Evolutionary conservation across 1,140 invertebrate species (phyloP), one percentile per base, ranked within the genome.

Genomic region (Littorina saxatilis): DNA sequence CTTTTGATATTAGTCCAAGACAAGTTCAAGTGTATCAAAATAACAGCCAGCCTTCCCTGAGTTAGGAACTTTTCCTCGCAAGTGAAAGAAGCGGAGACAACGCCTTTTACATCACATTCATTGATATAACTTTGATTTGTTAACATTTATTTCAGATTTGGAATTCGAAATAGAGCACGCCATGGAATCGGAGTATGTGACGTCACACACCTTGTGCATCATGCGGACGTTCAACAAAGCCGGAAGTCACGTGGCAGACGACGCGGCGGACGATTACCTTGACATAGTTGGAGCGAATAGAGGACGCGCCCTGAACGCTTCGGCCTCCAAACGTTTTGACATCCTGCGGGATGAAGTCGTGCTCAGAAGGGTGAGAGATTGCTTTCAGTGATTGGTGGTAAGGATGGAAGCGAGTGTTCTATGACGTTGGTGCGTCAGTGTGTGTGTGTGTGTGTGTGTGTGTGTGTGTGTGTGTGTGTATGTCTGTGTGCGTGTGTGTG

Each of bases 111-210:
- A n/a, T n/a, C n/a, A n/a, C n/a, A n/a, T n/a, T n/a, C n/a, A n/a
- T n/a, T n/a, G n/a, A n/a, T n/a, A n/a, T n/a, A n/a, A n/a, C n/a
- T n/a, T n/a, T n/a, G n/a, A n/a, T n/a, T n/a, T n/a, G n/a, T n/a
- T n/a, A n/a, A n/a, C n/a, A n/a, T n/a, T n/a, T n/a, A 13, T 37
- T 0, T 23, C 74, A 90, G 88, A 89, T 37, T 43, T 89, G 9
- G 87, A 87, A 1, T n/a, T 80, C 11, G 90, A 91, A 68, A 72
- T 91, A 9, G 83, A 89, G 15, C 72, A 84, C 15, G 83, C 90
- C 20, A 35, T 89, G 3, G 81, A 87, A 15, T 80, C 81, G 1
- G 87, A 88, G 13, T 68, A 40, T 1, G 68, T 81, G 32, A 58
- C 70, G 55, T 77, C 87, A 58, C 83, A 86, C 50, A 85, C 86